Conservation (phyloP, 2,113 vertebrate species). For the Oplegnathus fasciatus region DNA sequence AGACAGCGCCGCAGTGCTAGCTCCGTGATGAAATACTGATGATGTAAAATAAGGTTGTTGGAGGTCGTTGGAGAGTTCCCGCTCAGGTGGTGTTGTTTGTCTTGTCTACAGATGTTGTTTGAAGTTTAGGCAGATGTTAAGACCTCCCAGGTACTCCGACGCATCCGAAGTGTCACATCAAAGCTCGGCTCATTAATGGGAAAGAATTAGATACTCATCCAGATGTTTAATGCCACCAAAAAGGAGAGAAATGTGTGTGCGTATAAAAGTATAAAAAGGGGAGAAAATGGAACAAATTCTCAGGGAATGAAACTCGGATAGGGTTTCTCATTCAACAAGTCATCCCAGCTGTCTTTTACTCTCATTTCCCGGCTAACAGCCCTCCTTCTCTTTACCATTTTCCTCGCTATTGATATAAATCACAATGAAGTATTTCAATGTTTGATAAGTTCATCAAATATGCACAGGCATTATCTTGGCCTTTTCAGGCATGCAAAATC, state of each 20-base stretch:
- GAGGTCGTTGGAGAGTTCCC: slow-evolving; percentile 44
- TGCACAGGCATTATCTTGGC: slow-evolving; percentile 72
- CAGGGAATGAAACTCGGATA: neutral
- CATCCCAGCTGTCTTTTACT: slow-evolving; percentile 22
- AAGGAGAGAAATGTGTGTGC: neutral
- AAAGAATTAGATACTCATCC: slow-evolving; percentile 40
- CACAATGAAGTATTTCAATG: slow-evolving; percentile 63
- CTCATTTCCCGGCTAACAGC: slow-evolving; percentile 5
- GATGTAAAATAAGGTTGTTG: slow-evolving; percentile 46
- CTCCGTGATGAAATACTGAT: slow-evolving; percentile 48
- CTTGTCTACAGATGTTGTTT: slow-evolving; percentile 77
- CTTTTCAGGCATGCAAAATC: slow-evolving; percentile 78
- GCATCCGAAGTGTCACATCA: slow-evolving; percentile 80
- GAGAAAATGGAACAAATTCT: slow-evolving; percentile 29
- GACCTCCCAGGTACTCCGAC: slow-evolving; percentile 73
- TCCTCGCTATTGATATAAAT: slow-evolving; percentile 54
- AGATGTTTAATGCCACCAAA: slow-evolving; percentile 34
- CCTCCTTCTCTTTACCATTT: slow-evolving; percentile 9
- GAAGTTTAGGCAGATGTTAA: slow-evolving; percentile 77
- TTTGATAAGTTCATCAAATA: slow-evolving; percentile 75
- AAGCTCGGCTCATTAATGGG: slow-evolving; percentile 74
- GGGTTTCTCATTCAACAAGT: slow-evolving; percentile 47
- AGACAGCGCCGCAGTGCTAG: slow-evolving; percentile 16
- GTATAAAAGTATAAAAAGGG: neutral
- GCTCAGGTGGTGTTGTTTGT: slow-evolving; percentile 61